Conservation (phyloP, 2,888 invertebrate species). For the Neoitamus cyanurus region DNA sequence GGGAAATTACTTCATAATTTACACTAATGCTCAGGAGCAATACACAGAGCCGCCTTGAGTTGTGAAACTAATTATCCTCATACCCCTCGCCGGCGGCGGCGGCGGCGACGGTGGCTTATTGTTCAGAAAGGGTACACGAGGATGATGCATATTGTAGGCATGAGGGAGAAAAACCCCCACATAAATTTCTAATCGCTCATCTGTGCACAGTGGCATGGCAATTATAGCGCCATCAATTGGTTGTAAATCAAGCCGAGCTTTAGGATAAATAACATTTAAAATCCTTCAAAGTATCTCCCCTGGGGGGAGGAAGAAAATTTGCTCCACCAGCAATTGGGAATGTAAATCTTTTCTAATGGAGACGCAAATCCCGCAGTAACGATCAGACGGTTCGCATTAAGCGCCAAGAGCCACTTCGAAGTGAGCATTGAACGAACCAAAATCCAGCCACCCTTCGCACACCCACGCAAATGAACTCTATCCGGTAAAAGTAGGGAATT, state of each 20-base stretch:
- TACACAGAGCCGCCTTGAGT: background rate
- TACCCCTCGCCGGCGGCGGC: background rate
- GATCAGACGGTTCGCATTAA: constrained; percentile 31
- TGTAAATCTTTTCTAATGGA: constrained; percentile 41
- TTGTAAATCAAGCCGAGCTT: constrained; percentile 24
- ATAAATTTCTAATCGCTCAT: constrained; percentile 35
- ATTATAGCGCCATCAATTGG: constrained; percentile 36
- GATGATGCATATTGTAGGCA: no score
- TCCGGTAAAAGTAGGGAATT: constrained; percentile 2
- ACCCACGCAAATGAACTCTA: constrained; percentile 11
- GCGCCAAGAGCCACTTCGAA: background rate
- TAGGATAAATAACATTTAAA: constrained; percentile 37
- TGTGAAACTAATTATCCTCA: background rate
- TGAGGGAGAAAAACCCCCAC: background rate
- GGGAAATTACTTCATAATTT: background rate
- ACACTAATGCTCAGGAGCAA: background rate
- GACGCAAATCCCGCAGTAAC: constrained; percentile 28
- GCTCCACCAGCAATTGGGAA: constrained; percentile 4
- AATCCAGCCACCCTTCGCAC: background rate
- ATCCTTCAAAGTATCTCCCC: constrained; percentile 24
- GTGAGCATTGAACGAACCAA: background rate
- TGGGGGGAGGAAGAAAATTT: background rate
- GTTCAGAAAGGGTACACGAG: background rate
- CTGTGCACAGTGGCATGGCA: constrained; percentile 12
- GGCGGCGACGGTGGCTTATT: background rate